phyloP scores from a whole-genome alignment of 1,140 invertebrate species.

The Leptoteleia sp. region DNA sequence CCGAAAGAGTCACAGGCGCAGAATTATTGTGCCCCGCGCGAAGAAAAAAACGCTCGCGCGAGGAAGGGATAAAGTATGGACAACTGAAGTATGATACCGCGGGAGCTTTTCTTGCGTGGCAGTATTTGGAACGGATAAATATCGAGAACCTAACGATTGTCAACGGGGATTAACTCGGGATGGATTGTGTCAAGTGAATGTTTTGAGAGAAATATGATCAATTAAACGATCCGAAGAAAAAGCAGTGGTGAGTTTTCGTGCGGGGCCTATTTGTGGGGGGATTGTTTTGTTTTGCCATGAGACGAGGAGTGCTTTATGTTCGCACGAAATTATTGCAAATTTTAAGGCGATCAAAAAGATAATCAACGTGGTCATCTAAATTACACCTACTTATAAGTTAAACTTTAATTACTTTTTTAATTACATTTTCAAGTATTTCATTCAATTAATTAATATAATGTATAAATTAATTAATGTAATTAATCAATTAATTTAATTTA shows the following conservation, averaged over 20 bases:
- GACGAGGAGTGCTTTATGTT: constrained; percentile 13
- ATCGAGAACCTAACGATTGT: constrained; percentile 33
- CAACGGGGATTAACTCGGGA: constrained; percentile 26
- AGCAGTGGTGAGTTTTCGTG: not conserved
- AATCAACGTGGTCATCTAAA: constrained; percentile 1
- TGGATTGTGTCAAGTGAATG: constrained; percentile 29
- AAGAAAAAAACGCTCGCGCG: no score
- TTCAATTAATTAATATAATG: no score
- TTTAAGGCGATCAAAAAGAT: constrained; percentile 8
- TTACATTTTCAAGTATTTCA: no score
- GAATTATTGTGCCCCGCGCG: no score
- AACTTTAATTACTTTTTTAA: no score
- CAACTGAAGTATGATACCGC: no score
- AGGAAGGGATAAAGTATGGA: no score
- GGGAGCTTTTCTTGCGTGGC: no score
- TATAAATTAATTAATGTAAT: no score
- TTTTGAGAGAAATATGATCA: constrained; percentile 44
- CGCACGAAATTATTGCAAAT: not conserved
- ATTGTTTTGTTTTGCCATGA: constrained; percentile 8
- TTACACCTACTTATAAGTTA: not conserved
- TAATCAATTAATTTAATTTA: no score
- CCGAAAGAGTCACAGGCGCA: no score
- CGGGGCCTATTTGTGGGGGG: constrained; percentile 2
- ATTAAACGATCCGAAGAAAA: constrained; percentile 17
- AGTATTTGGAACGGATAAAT: no score